Percentiles rank a stretch among this genome's conserved stretches.
These are phyloP conservation scores for Hippoglossus stenolepis DNA, from an alignment of 2,113 vertebrate species.

Conservation along the genomic window DNA sequence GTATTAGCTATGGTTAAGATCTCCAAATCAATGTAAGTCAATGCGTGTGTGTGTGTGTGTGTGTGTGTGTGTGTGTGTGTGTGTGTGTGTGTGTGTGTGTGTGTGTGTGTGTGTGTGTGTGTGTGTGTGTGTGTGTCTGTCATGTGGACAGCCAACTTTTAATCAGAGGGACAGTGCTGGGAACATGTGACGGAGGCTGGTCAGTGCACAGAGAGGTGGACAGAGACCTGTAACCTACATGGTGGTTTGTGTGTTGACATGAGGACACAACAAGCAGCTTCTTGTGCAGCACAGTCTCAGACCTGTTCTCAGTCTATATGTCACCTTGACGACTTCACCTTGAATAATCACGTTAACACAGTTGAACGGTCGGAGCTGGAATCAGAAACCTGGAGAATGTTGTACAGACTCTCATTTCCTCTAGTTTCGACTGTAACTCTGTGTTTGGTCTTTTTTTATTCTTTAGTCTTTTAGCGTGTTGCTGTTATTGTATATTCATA, in stretches of 20 bases:
- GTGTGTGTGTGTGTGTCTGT: background rate
- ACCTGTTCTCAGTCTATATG: background rate
- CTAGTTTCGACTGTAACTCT: too few relatives aligned
- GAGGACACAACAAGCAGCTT: too few relatives aligned
- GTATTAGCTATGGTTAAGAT: too few relatives aligned
- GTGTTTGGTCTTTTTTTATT: too few relatives aligned
- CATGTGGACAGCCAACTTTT: background rate
- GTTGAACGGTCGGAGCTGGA: too few relatives aligned
- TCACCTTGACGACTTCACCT: background rate
- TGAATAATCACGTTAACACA: background rate
- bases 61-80: background rate
- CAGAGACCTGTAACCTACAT: background rate
- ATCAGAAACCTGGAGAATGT: too few relatives aligned
- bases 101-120: background rate
- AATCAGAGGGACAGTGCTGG: slow-evolving; percentile 9
- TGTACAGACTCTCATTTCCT: too few relatives aligned
- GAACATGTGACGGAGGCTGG: background rate
- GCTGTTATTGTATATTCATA: too few relatives aligned
- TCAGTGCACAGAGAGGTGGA: background rate
- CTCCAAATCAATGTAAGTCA: background rate
- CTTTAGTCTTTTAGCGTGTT: too few relatives aligned
- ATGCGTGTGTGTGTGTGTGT: background rate
- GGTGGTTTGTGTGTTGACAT: too few relatives aligned
- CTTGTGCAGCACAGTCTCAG: too few relatives aligned
- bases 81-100: background rate